Evolutionary conservation across 2,888 invertebrate genomes (phyloP), one percentile per base, ranked within the genome.

Genomic region (Desoria tigrina): DNA sequence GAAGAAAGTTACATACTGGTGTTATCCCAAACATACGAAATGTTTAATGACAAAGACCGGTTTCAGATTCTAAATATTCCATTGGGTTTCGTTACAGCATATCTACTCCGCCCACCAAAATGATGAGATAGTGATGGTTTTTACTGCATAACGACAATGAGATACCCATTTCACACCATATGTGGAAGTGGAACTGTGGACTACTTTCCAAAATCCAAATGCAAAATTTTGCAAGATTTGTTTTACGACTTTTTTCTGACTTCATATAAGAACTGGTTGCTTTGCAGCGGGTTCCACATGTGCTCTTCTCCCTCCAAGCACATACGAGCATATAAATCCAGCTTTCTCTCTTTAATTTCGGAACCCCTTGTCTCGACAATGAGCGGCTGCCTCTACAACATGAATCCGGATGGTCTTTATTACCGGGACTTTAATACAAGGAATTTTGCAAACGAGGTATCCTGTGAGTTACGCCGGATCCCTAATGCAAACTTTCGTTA

Each of bases 291-390:
- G n/a, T n/a, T 32, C 32, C 32, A 21, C 6, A 6, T 21, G 45
- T 45, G 9, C 39, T 39, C 16, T 11, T 32, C 32, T 42, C 63
- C 64, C 66, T 61, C 61, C 57, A 54, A 54, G 57, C 63, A 63
- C 64, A 63, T 66, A 64, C 61, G 55, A 45, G 59, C 63, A 16
- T 65, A 69, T 69, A 69, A 65, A 69, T 69, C 63, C 65, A 69
- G 69, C 65, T 69, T 69, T 65, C 60, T 63, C 45, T 63, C 63
- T 69, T 69, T 69, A 69, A 69, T 69, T 69, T 69, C 65, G 60
- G 63, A 65, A 62, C 62, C 59, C 32, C 51, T 53, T 26, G 18
- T 53, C 9, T 53, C 28, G 2, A 21, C 2, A 7, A 1, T 27
- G 21, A 11, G 42, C 14, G 23, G 37, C n/a, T 24, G 42, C 26